A percentile compares a stretch with the other conserved stretches of the same genome.
phyloP scores from a whole-genome alignment of 2,888 invertebrate species.

The Aproaerema taeniolella region DNA sequence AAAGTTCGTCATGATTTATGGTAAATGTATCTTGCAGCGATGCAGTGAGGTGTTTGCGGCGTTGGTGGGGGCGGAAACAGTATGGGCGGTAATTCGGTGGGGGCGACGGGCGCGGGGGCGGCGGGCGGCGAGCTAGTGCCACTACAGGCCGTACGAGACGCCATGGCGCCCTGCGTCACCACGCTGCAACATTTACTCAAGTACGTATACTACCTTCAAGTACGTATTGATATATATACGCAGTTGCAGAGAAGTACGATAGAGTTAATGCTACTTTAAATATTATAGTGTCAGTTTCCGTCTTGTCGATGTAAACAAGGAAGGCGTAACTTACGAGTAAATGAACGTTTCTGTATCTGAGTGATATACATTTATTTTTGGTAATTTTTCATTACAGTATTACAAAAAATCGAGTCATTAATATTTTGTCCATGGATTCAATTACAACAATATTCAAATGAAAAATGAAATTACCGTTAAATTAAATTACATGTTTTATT shows the following conservation, averaged over 20 bases:
- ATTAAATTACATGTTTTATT: too few species aligned
- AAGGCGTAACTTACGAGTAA: background rate
- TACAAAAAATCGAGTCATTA: too few species aligned
- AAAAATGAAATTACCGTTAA: too few species aligned
- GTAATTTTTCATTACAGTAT: too few species aligned
- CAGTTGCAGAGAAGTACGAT: background rate
- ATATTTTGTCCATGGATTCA: too few species aligned
- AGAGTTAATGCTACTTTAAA: background rate
- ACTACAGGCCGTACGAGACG: conserved; percentile 63
- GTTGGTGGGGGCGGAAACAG: background rate
- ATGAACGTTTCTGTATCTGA: too few species aligned
- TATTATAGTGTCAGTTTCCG: background rate
- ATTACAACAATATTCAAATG: too few species aligned
- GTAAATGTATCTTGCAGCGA: conserved; percentile 31
- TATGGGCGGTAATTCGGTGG: conserved; percentile 41
- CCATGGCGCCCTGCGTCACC: conserved; percentile 55
- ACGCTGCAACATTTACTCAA: conserved; percentile 63
- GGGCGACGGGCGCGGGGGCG: background rate
- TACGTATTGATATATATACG: background rate
- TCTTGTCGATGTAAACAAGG: too few species aligned
- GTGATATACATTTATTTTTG: too few species aligned
- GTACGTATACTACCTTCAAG: background rate
- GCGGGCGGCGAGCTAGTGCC: conserved; percentile 45
- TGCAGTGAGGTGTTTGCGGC: conserved; percentile 61
- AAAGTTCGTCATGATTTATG: too few species aligned